These are phyloP conservation scores for Myotis davidii DNA, from an alignment of 2,113 vertebrate genomes.

Conservation along the genomic window DNA sequence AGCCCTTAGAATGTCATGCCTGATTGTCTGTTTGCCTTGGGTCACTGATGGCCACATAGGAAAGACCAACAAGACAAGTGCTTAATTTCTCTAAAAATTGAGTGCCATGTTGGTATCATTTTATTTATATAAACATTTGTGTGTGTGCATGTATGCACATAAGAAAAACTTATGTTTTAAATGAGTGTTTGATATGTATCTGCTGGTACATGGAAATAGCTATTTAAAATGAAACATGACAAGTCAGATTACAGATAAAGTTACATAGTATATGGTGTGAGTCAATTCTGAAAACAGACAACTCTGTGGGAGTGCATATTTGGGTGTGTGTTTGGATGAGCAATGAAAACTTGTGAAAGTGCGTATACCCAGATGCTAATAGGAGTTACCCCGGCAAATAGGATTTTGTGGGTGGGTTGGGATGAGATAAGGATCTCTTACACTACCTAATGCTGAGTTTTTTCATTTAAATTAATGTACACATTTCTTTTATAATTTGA, in stretches of 20 bases:
- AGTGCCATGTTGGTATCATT: background rate
- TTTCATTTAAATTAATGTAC: background rate
- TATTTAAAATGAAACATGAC: background rate
- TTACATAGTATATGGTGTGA: background rate
- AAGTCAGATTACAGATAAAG: background rate
- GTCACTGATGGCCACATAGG: background rate
- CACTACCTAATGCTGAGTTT: background rate
- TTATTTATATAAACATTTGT: background rate
- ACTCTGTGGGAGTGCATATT: background rate
- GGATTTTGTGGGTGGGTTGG: background rate
- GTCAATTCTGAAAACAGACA: background rate
- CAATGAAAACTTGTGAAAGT: background rate
- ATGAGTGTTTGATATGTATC: background rate
- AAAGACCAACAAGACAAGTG: background rate
- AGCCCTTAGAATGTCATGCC: background rate
- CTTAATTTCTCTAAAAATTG: background rate
- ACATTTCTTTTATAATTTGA: background rate
- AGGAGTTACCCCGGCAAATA: background rate
- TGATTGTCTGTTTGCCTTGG: background rate
- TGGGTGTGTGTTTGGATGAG: background rate
- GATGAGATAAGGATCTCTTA: background rate
- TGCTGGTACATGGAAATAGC: background rate
- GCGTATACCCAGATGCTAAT: background rate
- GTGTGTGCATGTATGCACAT: background rate
- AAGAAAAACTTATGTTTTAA: background rate